Evolutionary conservation across 2,888 invertebrate species (phyloP).

Genomic region (Eremobia ochroleuca): DNA sequence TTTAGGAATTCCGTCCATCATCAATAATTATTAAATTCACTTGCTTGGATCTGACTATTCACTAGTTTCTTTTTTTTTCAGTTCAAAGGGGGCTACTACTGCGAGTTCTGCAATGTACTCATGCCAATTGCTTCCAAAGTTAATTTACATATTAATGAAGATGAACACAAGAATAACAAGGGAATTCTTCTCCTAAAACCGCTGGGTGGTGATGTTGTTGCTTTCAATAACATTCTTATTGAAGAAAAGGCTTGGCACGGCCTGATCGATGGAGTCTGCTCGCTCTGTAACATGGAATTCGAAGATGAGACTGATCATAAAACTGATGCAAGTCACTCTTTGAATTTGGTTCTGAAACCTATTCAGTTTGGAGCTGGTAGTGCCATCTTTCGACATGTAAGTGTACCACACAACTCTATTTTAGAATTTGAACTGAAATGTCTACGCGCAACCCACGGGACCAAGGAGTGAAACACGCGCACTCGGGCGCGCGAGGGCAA

Average conservation of each 20-base stretch:
- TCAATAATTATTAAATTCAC: not conserved
- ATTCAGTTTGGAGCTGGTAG: constrained; percentile 71
- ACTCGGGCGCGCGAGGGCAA: too few species aligned
- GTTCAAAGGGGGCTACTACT: constrained; percentile 81
- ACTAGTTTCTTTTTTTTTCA: constrained; percentile 57
- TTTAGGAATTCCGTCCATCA: too few species aligned
- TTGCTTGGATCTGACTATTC: not conserved
- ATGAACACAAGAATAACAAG: constrained; percentile 72
- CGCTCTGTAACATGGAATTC: constrained; percentile 78
- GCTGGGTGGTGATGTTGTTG: constrained; percentile 67
- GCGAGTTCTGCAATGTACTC: constrained; percentile 78
- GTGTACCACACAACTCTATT: constrained; percentile 20
- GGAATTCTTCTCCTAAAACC: constrained; percentile 64
- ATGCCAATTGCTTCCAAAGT: constrained; percentile 75
- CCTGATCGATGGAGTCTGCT: constrained; percentile 75
- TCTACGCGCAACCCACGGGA: too few species aligned
- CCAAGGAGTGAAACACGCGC: too few species aligned
- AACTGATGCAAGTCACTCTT: constrained; percentile 70
- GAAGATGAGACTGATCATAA: constrained; percentile 74
- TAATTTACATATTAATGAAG: constrained; percentile 75
- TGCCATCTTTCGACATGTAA: constrained; percentile 76
- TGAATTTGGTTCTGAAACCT: constrained; percentile 77
- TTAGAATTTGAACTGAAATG: not conserved
- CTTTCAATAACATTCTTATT: constrained; percentile 74
- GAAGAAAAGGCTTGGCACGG: constrained; percentile 80